Evolutionary conservation across 1,140 invertebrate genomes (phyloP).

Genomic region (Papilio helenus): DNA sequence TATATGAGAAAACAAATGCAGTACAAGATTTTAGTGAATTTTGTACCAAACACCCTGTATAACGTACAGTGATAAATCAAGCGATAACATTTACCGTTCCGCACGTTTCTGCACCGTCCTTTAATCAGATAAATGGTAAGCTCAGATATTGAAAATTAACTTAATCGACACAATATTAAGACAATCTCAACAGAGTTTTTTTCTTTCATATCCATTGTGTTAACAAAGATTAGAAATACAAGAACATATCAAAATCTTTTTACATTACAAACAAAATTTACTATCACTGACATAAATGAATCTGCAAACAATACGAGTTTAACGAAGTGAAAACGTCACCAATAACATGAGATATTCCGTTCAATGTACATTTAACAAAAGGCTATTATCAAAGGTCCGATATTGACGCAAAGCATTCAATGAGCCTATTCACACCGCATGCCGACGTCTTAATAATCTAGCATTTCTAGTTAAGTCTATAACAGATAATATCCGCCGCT

Average conservation of each 20-base stretch:
- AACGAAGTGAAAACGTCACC: background rate
- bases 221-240: background rate
- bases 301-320: background rate
- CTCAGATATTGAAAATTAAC: background rate
- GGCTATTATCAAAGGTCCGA: slow-evolving; percentile 8
- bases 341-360: slow-evolving; percentile 1
- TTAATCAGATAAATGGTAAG: background rate
- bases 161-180: background rate
- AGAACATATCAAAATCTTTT: background rate
- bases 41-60: background rate
- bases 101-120: background rate
- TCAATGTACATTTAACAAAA: slow-evolving; percentile 12
- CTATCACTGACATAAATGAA: background rate
- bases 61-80: background rate
- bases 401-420: slow-evolving; percentile 28
- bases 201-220: too few relatives aligned
- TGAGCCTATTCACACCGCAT: slow-evolving; percentile 22
- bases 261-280: background rate
- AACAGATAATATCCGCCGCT: slow-evolving; percentile 34
- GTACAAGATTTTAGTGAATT: background rate
- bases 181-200: background rate
- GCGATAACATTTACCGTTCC: background rate
- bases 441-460: slow-evolving; percentile 32
- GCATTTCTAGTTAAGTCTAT: slow-evolving; percentile 34
- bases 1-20: background rate